Percentiles rank a stretch among this genome's conserved stretches.
These are phyloP conservation scores for Grammomys surdaster DNA, from an alignment of 2,113 vertebrate species.

Conservation along the genomic window DNA sequence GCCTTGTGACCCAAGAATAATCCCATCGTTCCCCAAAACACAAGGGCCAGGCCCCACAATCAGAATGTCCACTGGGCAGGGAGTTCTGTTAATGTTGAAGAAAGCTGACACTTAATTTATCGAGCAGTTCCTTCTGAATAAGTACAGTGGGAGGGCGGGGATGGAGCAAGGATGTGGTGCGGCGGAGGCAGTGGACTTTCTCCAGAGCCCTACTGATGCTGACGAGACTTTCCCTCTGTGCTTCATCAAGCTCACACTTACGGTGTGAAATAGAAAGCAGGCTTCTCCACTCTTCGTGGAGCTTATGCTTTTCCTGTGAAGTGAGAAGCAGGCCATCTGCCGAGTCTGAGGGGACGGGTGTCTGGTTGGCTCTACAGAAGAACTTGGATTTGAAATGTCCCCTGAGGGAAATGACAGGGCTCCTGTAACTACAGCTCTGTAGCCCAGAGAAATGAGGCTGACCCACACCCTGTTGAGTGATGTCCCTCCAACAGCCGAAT, in stretches of 20 bases:
- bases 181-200: not conserved
- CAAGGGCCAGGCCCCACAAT: not conserved
- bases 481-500: not conserved
- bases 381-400: not conserved
- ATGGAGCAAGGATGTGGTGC: not conserved
- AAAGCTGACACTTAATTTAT: conserved; percentile 33
- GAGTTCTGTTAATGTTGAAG: not conserved
- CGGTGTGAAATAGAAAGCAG: not conserved
- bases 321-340: not conserved
- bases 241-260: not conserved
- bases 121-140: conserved; percentile 39
- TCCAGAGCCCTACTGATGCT: not conserved
- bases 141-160: not conserved
- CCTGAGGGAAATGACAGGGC: not conserved
- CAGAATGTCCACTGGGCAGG: not conserved
- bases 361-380: not conserved
- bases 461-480: not conserved
- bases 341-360: not conserved
- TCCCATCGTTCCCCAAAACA: not conserved
- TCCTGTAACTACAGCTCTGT: not conserved
- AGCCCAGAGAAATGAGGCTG: not conserved
- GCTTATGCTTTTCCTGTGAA: not conserved
- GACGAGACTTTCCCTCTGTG: not conserved
- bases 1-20: not conserved
- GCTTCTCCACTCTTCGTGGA: not conserved